Base-by-base conservation (phyloP, 2,888 invertebrate genomes). In the Smittia aterrima region DNA sequence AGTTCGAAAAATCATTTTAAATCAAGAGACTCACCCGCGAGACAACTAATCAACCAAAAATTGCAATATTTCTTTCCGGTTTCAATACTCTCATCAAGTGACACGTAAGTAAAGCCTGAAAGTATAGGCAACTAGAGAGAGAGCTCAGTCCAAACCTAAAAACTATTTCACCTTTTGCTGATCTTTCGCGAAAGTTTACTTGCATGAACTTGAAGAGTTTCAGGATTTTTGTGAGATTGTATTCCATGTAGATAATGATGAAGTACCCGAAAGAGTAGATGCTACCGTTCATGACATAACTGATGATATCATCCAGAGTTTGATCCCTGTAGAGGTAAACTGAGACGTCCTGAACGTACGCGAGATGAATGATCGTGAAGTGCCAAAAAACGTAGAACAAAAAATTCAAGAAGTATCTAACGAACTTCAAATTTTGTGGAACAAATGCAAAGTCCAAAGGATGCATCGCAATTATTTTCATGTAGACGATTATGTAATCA, bases 321-420 rank as follows among this genome's bases (percentile, higher is more conserved):
- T 71, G 16, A 9, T 41, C 25, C 3, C 38, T 20, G 32, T 67
- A 11, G 11, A 67, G n/a, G 22, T 22, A n/a, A 11, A 67, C 27
- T 2, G 41, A 32, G 6, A 40, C n/a, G n/a, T 20, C 22, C 22
- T 67, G 67, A 0, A 67, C 16, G 3, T 22, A 18, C 0, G 32
- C 20, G 1, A 67, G 24, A 67, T 67, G 67, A 13, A 67, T 16
- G 18, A 67, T 32, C 1, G 40, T 32, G 1, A 67, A 20, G 20
- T 67, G 67, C 67, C 67, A 67, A n/a, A 67, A 67, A 16, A 41
- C 13, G 41, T 32, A 24, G 67, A 22, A 47, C 9, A 67, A 11
- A 67, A 22, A 18, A 13, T 40, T 67, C n/a, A n/a, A n/a, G n/a
- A n/a, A n/a, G n/a, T n/a, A n/a, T n/a, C n/a, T n/a, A n/a, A n/a